phyloP scores from a whole-genome alignment of 2,888 invertebrate species.

The Germaria angustata region DNA sequence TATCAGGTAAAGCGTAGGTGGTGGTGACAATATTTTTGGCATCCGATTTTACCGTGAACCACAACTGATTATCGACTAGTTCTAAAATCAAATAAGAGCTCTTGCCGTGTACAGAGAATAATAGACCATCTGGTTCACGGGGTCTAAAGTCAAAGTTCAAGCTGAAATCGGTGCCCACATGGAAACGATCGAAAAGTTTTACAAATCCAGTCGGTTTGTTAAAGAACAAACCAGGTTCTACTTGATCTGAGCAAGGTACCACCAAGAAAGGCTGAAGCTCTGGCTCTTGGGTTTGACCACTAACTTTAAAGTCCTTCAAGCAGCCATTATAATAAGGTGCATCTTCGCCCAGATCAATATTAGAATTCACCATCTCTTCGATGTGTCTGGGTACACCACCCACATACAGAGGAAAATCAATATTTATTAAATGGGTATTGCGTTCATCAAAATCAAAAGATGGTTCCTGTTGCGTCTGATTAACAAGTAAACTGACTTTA shows the following conservation, averaged over 20 bases:
- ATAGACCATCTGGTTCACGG: slow-evolving; percentile 89
- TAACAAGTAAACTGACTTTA: slow-evolving; percentile 81
- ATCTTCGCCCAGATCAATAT: slow-evolving; percentile 72
- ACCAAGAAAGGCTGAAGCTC: slow-evolving; percentile 83
- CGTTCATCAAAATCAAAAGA: slow-evolving; percentile 82
- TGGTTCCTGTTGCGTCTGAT: slow-evolving; percentile 70
- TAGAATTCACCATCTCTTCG: slow-evolving; percentile 80
- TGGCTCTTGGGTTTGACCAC: slow-evolving; percentile 84
- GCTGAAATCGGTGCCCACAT: slow-evolving; percentile 88
- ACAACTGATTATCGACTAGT: slow-evolving; percentile 91
- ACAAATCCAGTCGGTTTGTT: slow-evolving; percentile 88
- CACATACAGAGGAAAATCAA: slow-evolving; percentile 87
- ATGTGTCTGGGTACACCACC: slow-evolving; percentile 86
- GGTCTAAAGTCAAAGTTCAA: slow-evolving; percentile 93
- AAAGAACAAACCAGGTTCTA: slow-evolving; percentile 92
- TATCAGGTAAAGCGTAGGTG: slow-evolving; percentile 84
- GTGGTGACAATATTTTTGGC: slow-evolving; percentile 87
- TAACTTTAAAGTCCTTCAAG: slow-evolving; percentile 87
- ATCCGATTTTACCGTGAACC: slow-evolving; percentile 89
- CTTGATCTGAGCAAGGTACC: slow-evolving; percentile 88
- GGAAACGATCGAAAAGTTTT: slow-evolving; percentile 85
- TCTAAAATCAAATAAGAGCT: slow-evolving; percentile 92
- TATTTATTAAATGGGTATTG: slow-evolving; percentile 81
- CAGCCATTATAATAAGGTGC: slow-evolving; percentile 90
- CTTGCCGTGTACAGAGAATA: slow-evolving; percentile 91